Base-by-base conservation (phyloP, 1,140 invertebrate species). In the Drosophila nasuta region DNA sequence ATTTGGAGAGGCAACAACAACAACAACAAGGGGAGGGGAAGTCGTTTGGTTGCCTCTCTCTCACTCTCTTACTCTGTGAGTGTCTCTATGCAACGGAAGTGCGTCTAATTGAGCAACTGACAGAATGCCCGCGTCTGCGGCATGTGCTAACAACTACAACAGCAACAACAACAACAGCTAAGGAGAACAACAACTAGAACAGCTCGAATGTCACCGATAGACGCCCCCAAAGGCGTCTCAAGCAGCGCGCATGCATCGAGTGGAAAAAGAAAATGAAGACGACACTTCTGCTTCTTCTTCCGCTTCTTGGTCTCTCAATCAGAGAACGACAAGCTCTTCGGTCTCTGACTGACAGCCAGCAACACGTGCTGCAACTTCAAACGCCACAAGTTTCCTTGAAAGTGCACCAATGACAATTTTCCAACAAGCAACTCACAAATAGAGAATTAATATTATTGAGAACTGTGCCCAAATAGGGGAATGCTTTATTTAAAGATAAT, bases 81-180 rank as follows among this genome's bases (percentile, higher is more conserved):
- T 38, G 35, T 8, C 35, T 38, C 35, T 38, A 57, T 77, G 63
- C 52, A 88, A 35, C 85, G 85, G 85, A 88, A 89, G 85, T 89
- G 85, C 81, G 80, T 88, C 85, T 81, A 83, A 89, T 83, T 88
- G 85, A 83, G 81, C 85, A 83, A 81, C 81, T 83, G 85, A 88
- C 78, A 89, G 66, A 89, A 80, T 78, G 69, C 68, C 66, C 74
- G 65, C 81, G 71, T 73, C 77, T 89, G 77, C 66, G 49, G 70
- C 70, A 60, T 73, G 62, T 72, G 70, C 64, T 38, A 60, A 63
- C 48, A 70, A 62, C 41, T 64, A 62, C 30, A 62, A 56, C 0
- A 15, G n/a, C n/a, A n/a, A 15, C 64, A 58, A 58, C 25, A 60
- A 52, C 28, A 33, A 25, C 28, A 30, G 3, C 20, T 25, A 25